Evolutionary conservation across 2,113 vertebrate genomes (phyloP).

Genomic region (Aplodontia rufa): DNA sequence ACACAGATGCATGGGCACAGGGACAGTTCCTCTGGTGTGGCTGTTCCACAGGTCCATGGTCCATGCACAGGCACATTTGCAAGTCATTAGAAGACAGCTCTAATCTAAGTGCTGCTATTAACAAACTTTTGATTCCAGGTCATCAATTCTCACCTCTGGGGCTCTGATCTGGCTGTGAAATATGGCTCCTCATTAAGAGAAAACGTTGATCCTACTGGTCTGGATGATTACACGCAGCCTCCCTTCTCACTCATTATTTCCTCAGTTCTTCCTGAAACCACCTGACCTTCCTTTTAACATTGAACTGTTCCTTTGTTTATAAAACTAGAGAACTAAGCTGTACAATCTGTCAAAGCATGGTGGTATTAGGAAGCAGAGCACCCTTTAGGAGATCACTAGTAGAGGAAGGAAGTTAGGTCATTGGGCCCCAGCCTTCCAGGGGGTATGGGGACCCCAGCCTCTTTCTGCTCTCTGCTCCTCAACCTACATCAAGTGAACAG

Average conservation of each 20-base stretch:
- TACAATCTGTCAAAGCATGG: background rate
- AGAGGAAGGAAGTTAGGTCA: background rate
- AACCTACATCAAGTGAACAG: background rate
- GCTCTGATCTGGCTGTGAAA: background rate
- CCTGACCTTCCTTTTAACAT: background rate
- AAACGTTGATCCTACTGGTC: background rate
- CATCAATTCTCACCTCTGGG: background rate
- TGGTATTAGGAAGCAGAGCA: background rate
- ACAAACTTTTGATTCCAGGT: background rate
- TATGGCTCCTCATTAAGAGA: background rate
- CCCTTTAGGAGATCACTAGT: accelerated
- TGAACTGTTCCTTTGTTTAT: background rate
- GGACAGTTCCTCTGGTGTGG: background rate
- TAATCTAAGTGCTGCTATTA: background rate
- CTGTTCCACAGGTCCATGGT: background rate
- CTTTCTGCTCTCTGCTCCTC: background rate
- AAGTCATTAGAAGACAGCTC: background rate
- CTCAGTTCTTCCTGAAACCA: background rate
- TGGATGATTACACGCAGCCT: background rate
- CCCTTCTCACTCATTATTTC: background rate
- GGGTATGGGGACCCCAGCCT: accelerated
- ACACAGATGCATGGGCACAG: background rate
- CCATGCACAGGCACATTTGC: background rate
- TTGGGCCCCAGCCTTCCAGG: background rate
- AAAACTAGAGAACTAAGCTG: background rate